Evolutionary conservation across 2,113 vertebrate genomes (phyloP).

Genomic region (Propithecus coquereli): DNA sequence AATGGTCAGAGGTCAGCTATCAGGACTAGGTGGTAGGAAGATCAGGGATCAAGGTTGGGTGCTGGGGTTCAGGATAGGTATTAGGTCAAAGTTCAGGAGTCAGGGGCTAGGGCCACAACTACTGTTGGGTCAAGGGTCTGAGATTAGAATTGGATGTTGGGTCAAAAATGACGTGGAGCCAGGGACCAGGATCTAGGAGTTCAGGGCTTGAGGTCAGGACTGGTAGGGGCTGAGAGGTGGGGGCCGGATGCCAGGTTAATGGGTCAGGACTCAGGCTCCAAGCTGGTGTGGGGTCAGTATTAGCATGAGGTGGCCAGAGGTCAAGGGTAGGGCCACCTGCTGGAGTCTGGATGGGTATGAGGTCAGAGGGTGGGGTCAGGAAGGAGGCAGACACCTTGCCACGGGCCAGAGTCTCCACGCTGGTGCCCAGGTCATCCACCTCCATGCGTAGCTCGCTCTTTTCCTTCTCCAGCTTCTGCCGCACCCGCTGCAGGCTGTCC

Average conservation of each 20-base stretch:
- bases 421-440: conserved; percentile 89
- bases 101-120: background rate
- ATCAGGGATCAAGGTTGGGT: background rate
- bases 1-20: background rate
- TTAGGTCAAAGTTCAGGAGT: background rate
- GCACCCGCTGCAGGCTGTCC: conserved; percentile 91
- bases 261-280: background rate
- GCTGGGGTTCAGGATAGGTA: background rate
- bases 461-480: conserved; percentile 96
- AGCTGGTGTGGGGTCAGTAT: background rate
- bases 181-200: background rate
- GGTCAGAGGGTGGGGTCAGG: background rate
- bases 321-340: background rate
- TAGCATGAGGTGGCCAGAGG: background rate
- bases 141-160: background rate
- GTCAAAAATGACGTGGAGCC: background rate
- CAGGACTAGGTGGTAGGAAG: background rate
- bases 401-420: conserved; percentile 90
- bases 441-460: conserved; percentile 94
- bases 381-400: conserved; percentile 84
- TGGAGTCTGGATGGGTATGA: background rate
- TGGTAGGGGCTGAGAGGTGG: background rate
- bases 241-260: background rate
- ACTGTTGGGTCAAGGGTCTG: background rate
- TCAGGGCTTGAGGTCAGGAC: background rate